A percentile compares a stretch with the other conserved stretches of the same genome.
Conservation (phyloP, 2,888 invertebrate species). For the Melinopterus prodromus region DNA sequence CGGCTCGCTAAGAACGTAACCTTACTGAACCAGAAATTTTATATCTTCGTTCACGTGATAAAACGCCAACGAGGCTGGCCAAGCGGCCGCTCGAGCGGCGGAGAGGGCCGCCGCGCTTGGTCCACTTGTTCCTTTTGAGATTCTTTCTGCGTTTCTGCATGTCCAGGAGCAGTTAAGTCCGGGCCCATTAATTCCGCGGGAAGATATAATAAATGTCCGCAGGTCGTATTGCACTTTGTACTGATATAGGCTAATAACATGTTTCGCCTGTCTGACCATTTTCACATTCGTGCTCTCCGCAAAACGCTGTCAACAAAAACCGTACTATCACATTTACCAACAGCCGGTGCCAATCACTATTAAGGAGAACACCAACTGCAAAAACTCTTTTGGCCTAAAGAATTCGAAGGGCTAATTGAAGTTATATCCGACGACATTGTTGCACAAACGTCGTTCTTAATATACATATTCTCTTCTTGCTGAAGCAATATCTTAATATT, state of each 20-base stretch:
- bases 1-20: constrained; percentile 11
- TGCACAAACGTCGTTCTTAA: too few relatives aligned
- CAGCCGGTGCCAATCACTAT: too few relatives aligned
- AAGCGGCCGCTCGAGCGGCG: not conserved
- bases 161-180: constrained; percentile 20
- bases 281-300: not conserved
- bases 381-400: too few relatives aligned
- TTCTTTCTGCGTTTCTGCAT: constrained; percentile 30
- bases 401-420: too few relatives aligned
- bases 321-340: not conserved
- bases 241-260: not conserved
- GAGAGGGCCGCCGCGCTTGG: not conserved
- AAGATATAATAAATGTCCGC: not conserved
- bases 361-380: too few relatives aligned
- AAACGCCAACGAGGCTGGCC: constrained; percentile 13
- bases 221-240: not conserved
- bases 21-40: constrained; percentile 25
- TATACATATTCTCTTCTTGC: too few relatives aligned
- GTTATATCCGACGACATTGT: too few relatives aligned
- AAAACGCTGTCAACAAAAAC: not conserved
- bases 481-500: too few relatives aligned
- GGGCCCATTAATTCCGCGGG: constrained; percentile 6
- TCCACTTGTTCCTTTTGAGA: constrained; percentile 29
- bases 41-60: constrained; percentile 25
- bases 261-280: not conserved